These are phyloP conservation scores for Selene dorsalis DNA, from an alignment of 2,797 vertebrate genomes.

Conservation along the genomic window DNA sequence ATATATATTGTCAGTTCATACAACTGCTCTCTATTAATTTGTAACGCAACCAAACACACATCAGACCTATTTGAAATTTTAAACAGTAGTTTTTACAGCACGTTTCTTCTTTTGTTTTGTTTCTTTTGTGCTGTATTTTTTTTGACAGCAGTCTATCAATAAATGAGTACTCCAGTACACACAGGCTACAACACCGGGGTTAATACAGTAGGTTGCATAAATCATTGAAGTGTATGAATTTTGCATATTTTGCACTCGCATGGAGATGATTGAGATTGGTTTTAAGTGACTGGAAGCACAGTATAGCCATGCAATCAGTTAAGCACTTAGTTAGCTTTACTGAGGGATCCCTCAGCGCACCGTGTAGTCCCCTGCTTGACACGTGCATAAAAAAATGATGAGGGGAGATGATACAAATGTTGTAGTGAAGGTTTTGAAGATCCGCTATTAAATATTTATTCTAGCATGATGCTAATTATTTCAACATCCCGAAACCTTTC, in stretches of 20 bases:
- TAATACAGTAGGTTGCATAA: constrained; percentile 37
- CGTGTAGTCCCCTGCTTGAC: constrained; percentile 41
- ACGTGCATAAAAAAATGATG: constrained; percentile 60
- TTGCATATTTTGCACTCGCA: constrained; percentile 45
- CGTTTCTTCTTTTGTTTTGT: not conserved
- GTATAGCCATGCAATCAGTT: constrained; percentile 46
- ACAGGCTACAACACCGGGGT: not conserved
- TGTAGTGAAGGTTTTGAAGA: constrained; percentile 52
- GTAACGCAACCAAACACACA: constrained; percentile 3
- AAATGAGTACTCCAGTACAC: constrained; percentile 25
- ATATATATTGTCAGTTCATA: constrained; percentile 34
- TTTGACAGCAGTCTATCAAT: constrained; percentile 30
- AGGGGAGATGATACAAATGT: constrained; percentile 45
- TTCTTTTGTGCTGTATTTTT: not conserved
- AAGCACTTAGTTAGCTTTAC: constrained; percentile 59
- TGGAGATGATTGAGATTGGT: constrained; percentile 43
- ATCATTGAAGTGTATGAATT: constrained; percentile 64
- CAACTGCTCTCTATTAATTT: constrained; percentile 29
- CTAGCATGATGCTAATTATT: constrained; percentile 54
- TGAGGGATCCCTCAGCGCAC: constrained; percentile 41
- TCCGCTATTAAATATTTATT: constrained; percentile 55
- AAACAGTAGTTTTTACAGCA: not conserved
- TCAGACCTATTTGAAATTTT: constrained; percentile 3
- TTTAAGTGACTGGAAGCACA: constrained; percentile 39
- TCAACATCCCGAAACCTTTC: constrained; percentile 48